Evolutionary conservation across 2,888 invertebrate species (phyloP).

Genomic region (Apamea monoglypha): DNA sequence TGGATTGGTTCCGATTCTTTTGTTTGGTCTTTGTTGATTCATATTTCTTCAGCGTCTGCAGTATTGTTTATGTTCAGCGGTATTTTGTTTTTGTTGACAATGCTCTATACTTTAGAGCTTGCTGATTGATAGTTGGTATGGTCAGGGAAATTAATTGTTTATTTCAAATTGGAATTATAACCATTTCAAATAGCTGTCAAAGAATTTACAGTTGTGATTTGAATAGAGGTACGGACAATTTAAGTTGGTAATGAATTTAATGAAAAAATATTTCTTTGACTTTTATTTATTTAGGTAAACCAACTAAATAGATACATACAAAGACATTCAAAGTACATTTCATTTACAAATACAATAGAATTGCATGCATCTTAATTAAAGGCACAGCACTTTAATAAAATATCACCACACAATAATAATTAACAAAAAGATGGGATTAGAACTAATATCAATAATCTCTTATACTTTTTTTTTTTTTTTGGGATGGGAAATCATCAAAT

Average conservation of each 20-base stretch:
- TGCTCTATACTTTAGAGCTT: neutral
- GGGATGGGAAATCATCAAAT: no score
- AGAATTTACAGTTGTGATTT: neutral
- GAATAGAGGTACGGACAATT: neutral
- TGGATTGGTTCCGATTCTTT: conserved; percentile 58
- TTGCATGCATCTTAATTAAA: no score
- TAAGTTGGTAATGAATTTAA: neutral
- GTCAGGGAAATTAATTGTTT: neutral
- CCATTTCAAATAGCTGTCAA: neutral
- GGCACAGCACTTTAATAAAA: no score
- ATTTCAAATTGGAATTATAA: neutral
- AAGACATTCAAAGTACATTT: no score
- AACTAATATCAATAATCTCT: no score
- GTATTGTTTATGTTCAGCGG: conserved; percentile 8
- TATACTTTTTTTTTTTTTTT: no score
- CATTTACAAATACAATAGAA: no score
- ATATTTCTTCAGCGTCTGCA: conserved; percentile 48
- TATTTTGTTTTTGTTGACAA: neutral
- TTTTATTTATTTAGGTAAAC: neutral
- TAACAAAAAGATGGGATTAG: no score
- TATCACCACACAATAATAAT: no score
- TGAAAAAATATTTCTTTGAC: neutral
- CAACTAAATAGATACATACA: no score
- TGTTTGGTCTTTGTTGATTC: conserved; percentile 46
- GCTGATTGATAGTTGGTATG: neutral